Evolutionary conservation across 2,113 vertebrate genomes (phyloP).

Genomic region (Thryonomys swinderianus): DNA sequence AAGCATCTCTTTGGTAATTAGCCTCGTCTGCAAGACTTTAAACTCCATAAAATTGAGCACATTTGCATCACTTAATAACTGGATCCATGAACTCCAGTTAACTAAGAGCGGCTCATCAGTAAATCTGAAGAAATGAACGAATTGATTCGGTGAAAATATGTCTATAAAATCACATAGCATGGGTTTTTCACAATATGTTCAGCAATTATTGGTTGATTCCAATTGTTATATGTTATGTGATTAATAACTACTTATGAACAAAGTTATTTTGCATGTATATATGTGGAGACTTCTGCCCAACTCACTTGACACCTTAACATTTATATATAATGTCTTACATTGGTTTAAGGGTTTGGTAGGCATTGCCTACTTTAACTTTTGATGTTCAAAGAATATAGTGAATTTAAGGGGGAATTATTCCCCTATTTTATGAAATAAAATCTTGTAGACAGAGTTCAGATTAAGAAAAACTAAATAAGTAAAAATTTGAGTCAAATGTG

Average conservation of each 20-base stretch:
- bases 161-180: neutral
- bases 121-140: neutral
- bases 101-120: neutral
- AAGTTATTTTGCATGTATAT: neutral
- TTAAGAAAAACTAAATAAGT: neutral
- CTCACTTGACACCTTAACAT: neutral
- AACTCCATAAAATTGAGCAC: neutral
- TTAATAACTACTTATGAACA: neutral
- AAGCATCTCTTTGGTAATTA: neutral
- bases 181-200: neutral
- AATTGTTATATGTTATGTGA: neutral
- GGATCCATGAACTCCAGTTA: neutral
- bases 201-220: neutral
- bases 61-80: neutral
- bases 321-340: neutral
- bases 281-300: neutral
- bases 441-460: neutral
- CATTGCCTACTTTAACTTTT: neutral
- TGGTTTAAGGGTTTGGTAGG: neutral
- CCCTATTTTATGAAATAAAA: neutral
- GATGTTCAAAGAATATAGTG: neutral
- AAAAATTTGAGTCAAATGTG: neutral
- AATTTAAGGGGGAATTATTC: neutral
- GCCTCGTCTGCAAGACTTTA: neutral
- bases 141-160: neutral